These are phyloP conservation scores for Anthopleura sola DNA, from an alignment of 64 coral and sea anemone species.

Conservation along the genomic window DNA sequence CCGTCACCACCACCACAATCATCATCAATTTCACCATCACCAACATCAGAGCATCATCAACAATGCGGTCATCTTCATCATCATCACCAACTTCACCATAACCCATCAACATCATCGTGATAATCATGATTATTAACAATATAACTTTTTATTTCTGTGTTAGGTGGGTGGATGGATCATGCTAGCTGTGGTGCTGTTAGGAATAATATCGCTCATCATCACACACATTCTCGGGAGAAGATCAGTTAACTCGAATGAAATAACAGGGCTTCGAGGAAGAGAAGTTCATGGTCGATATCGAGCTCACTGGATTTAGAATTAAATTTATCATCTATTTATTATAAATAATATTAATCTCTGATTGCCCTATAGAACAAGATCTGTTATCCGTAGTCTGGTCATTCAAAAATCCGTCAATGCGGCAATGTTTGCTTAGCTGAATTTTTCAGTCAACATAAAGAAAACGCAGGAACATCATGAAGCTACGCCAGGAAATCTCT, in stretches of 20 bases:
- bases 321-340: too few species aligned
- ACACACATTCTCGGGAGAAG: constrained; percentile 41
- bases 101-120: not conserved
- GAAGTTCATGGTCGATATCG: constrained; percentile 9
- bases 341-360: too few species aligned
- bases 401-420: too few species aligned
- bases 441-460: too few species aligned
- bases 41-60: not conserved
- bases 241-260: not conserved
- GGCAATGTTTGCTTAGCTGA: too few species aligned
- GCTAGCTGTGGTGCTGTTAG: constrained; percentile 52
- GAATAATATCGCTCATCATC: constrained; percentile 12
- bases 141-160: not conserved
- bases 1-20: too few species aligned
- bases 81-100: too few species aligned
- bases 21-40: not conserved
- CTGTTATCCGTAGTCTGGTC: too few species aligned
- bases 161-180: constrained; percentile 65
- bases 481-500: too few species aligned
- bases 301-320: not conserved
- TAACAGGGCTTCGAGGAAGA: not conserved
- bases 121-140: not conserved
- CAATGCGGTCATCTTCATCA: not conserved
- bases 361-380: too few species aligned
- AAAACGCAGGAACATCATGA: too few species aligned